These are phyloP conservation scores for Cololabis saira DNA, from an alignment of 2,113 vertebrate genomes.

Conservation along the genomic window DNA sequence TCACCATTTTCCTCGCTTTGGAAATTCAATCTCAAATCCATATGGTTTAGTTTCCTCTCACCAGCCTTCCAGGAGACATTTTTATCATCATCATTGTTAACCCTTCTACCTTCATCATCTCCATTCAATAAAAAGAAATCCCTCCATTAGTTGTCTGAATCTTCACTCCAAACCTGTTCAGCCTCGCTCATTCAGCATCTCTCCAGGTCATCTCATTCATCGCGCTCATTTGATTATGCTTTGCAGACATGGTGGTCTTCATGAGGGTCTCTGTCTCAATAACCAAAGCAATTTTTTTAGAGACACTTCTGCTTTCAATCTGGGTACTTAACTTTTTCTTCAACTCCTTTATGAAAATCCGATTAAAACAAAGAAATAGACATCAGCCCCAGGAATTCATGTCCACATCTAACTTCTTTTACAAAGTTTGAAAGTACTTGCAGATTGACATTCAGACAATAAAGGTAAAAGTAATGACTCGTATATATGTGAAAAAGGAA, in stretches of 20 bases:
- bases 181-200: neutral
- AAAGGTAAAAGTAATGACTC: too few species aligned
- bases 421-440: conserved; percentile 2
- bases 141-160: conserved; percentile 23
- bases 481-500: too few species aligned
- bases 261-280: too few species aligned
- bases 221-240: neutral
- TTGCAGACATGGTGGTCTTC: neutral
- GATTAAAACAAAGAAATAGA: too few species aligned
- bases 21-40: too few species aligned
- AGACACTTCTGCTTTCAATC: conserved; percentile 13
- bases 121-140: conserved; percentile 7
- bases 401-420: conserved; percentile 18
- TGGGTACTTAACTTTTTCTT: neutral
- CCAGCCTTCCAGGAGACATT: neutral
- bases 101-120: neutral
- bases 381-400: too few species aligned
- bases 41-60: neutral
- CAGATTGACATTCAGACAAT: too few species aligned
- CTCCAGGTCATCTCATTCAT: conserved; percentile 31
- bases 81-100: conserved; percentile 3
- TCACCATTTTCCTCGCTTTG: too few species aligned
- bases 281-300: neutral
- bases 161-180: conserved; percentile 3
- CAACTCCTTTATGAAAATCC: too few species aligned